These are phyloP conservation scores for Incurvaria masculella DNA, from an alignment of 2,888 invertebrate species.

Conservation along the genomic window DNA sequence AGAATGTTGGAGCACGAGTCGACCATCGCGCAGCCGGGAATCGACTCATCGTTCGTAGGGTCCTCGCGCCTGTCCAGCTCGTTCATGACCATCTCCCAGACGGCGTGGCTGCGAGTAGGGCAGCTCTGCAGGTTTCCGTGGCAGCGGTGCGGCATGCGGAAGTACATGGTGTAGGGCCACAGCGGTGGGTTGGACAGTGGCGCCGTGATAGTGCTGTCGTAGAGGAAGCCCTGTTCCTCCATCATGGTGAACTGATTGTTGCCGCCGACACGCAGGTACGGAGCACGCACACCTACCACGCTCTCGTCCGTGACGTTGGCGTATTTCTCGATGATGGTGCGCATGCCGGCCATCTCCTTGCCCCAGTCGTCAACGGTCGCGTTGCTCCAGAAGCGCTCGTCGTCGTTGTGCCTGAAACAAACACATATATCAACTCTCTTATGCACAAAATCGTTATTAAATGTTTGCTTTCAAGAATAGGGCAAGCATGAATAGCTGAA, in stretches of 20 bases:
- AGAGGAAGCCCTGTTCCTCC: conserved; percentile 93
- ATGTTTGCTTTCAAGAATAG: no score
- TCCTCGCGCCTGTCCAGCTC: conserved; percentile 90
- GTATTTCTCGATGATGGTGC: conserved; percentile 86
- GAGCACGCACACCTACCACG: conserved; percentile 87
- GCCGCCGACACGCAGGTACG: conserved; percentile 88
- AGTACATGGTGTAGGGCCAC: conserved; percentile 99
- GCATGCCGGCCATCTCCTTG: conserved; percentile 93
- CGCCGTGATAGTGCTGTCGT: conserved; percentile 93
- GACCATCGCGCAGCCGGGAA: conserved; percentile 92
- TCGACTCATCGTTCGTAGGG: conserved; percentile 82
- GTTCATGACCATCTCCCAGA: conserved; percentile 97
- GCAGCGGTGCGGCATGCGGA: conserved; percentile 92
- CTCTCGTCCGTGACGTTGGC: conserved; percentile 89
- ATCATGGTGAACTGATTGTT: conserved; percentile 98
- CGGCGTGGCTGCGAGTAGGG: conserved; percentile 88
- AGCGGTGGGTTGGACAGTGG: conserved; percentile 87
- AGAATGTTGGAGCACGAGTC: conserved; percentile 93
- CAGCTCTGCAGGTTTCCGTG: conserved; percentile 91
- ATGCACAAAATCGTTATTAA: no score
- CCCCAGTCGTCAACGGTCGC: conserved; percentile 92
- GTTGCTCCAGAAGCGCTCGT: conserved; percentile 91
- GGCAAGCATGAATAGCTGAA: no score
- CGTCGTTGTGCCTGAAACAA: conserved; percentile 77
- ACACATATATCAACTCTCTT: conserved; percentile 1